Evolutionary conservation across 2,888 invertebrate genomes (phyloP), one percentile per base, ranked within the genome.

Genomic region (Balanococcus diminutus): DNA sequence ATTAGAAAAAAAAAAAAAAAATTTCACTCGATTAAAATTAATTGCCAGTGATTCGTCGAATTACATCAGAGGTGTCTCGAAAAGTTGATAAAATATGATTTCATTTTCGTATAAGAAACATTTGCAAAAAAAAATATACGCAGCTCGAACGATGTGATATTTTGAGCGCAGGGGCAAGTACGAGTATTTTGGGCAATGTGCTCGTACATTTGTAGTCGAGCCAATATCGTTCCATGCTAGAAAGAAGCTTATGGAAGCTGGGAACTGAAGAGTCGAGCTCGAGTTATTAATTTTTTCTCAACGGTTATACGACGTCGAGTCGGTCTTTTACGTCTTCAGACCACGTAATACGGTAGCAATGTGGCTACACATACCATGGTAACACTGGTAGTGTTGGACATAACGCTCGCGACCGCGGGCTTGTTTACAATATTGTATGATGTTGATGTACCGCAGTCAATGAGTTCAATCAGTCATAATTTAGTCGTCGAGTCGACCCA

Each of bases 401-500:
- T n/a, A n/a, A n/a, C n/a, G n/a, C n/a, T 67, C 51, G 51, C 51
- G 19, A 8, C 51, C 51, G 22, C 61, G 61, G 11, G 61, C 61
- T 67, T 67, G 61, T 67, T 67, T 67, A 67, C 28, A 28, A 67
- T 61, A 22, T 61, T 67, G 14, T 19, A 19, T 19, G 56, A 42
- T 51, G 51, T 19, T 67, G 25, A 1, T 67, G 51, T 25, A 67
- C 61, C 14, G 61, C 28, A 51, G 51, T 51, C 51, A 51, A 51
- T 51, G 61, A 67, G 61, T 25, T 67, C 28, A 67, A 67, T 67
- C 61, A 67, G 61, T 67, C 61, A 56, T 56, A n/a, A 56, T 56
- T 56, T 56, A 25, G 28, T 67, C 61, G 61, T 67, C 28, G 28
- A 67, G 25, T 28, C 25, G 25, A 28, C 28, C 28, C 61, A n/a